These are phyloP conservation scores for Montipora cactus DNA, from an alignment of 64 coral and sea anemone genomes.

Conservation along the genomic window DNA sequence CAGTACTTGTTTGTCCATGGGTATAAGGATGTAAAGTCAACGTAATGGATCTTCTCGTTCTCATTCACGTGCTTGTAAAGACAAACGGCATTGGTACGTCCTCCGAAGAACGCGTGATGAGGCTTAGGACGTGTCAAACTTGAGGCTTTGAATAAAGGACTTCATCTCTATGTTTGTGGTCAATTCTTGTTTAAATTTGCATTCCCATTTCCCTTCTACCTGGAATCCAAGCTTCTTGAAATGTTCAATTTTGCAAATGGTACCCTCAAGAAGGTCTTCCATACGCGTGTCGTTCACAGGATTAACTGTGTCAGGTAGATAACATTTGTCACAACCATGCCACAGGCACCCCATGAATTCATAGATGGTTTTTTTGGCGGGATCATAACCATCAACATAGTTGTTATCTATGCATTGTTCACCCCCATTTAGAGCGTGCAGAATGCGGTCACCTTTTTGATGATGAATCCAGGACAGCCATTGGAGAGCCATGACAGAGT, in stretches of 20 bases:
- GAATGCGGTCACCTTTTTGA: background rate
- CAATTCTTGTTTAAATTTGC: background rate
- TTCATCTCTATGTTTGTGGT: background rate
- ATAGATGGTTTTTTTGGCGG: background rate
- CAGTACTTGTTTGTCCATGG: background rate
- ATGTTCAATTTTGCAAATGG: background rate
- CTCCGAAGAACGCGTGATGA: slow-evolving; percentile 37
- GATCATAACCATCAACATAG: slow-evolving; percentile 25
- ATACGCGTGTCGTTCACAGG: background rate
- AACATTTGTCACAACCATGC: slow-evolving; percentile 22
- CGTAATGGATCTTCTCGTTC: slow-evolving; percentile 25
- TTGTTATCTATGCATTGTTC: background rate
- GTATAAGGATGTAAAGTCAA: background rate
- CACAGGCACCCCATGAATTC: slow-evolving; percentile 38
- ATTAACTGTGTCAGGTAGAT: background rate
- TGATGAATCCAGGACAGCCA: background rate
- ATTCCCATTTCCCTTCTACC: slow-evolving; percentile 40
- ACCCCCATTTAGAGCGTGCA: background rate
- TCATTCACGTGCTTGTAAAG: background rate
- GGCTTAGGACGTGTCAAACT: background rate
- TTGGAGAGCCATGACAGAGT: background rate
- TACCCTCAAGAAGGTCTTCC: background rate
- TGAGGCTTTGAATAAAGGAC: background rate
- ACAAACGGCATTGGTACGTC: slow-evolving; percentile 6
- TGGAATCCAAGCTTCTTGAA: background rate